A percentile compares a stretch with the other conserved stretches of the same genome.
Conservation (phyloP, 1,140 invertebrate genomes). For the Sminthurides bifidus region DNA sequence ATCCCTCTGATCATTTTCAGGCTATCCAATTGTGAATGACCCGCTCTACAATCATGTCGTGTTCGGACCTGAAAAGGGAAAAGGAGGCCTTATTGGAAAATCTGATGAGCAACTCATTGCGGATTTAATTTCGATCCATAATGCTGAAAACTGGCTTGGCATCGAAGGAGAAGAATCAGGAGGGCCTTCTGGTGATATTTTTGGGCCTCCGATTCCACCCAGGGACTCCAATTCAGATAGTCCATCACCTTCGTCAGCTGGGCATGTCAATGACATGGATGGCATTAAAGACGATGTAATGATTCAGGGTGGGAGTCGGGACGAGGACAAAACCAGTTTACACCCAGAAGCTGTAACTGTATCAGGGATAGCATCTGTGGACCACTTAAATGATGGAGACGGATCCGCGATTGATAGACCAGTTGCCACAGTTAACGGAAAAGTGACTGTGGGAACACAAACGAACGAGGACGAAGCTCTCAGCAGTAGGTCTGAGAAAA, state of each 20-base stretch:
- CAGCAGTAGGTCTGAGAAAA: neutral
- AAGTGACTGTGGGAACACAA: conserved; percentile 67
- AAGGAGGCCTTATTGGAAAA: conserved; percentile 81
- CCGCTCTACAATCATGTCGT: conserved; percentile 86
- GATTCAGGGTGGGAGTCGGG: no score
- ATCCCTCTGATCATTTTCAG: conserved; percentile 39
- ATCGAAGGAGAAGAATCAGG: conserved; percentile 59
- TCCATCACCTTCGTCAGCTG: no score
- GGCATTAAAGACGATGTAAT: no score
- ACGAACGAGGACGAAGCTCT: conserved; percentile 56
- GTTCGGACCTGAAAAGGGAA: conserved; percentile 83
- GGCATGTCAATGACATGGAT: no score
- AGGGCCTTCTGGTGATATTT: conserved; percentile 26
- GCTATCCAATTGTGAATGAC: conserved; percentile 94
- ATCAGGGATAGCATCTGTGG: no score
- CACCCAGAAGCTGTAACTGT: no score
- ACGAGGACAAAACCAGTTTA: neutral
- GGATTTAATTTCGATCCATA: conserved; percentile 80
- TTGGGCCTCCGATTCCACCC: conserved; percentile 19
- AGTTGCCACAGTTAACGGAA: conserved; percentile 27
- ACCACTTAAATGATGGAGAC: no score
- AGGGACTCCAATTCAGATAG: no score
- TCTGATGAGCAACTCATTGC: conserved; percentile 77
- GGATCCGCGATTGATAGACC: no score
- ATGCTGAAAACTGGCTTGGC: conserved; percentile 84